Percentiles rank a stretch among this genome's conserved stretches.
Evolutionary conservation across 1,140 invertebrate species (phyloP).

Genomic region (Ericerus pela): DNA sequence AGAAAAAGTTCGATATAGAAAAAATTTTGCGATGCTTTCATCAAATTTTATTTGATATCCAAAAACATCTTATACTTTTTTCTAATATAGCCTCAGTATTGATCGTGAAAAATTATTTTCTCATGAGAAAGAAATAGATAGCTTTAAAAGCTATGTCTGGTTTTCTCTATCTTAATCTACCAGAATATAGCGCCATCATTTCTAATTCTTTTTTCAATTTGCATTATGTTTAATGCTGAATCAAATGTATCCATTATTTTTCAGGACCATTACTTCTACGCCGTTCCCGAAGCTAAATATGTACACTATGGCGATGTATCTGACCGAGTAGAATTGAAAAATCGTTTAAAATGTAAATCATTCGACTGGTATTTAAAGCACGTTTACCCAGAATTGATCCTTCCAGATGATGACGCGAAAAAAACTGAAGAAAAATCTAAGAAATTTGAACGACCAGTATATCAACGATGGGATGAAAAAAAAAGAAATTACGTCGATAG

Average conservation of each 20-base stretch:
- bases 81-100: no score
- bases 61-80: no score
- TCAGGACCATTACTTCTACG: conserved; percentile 57
- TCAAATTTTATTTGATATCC: no score
- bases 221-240: conserved; percentile 29
- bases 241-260: background rate
- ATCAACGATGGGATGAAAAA: conserved; percentile 61
- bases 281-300: conserved; percentile 44
- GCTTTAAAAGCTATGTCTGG: no score
- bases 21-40: no score
- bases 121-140: no score
- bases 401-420: conserved; percentile 42
- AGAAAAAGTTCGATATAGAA: no score
- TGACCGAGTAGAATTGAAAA: conserved; percentile 49
- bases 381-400: conserved; percentile 68
- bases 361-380: conserved; percentile 92
- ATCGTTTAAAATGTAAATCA: conserved; percentile 60
- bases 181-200: background rate
- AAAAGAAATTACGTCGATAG: conserved; percentile 58
- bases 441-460: conserved; percentile 42
- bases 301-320: conserved; percentile 64
- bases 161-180: no score
- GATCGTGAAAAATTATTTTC: no score
- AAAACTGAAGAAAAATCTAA: conserved; percentile 44
- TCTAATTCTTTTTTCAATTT: background rate